Base-by-base conservation (phyloP, 2,113 vertebrate genomes). In the Eurystomus gularis region DNA sequence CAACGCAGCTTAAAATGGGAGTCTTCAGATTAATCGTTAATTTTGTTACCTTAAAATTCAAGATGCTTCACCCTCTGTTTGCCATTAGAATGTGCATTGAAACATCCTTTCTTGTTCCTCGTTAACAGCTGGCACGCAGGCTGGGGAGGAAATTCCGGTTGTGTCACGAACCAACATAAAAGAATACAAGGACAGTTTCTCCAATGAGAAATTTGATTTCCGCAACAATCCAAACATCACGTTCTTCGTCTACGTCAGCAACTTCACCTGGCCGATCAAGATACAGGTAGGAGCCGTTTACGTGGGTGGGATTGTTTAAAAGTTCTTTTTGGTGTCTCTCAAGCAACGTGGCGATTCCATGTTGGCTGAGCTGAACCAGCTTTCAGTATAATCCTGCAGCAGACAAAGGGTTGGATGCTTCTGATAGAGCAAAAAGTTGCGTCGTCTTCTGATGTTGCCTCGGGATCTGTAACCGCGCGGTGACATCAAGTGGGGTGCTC, bases 251-350 rank as follows among this genome's bases (percentile, higher is more conserved):
- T 99, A 99, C 2, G 99, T 99, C 98, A 99, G 99, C 98, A 99
- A 99, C 98, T 99, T 99, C 97, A 99, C 99, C 21, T 99, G 99
- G 99, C 99, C 99, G 8, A 99, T 99, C 77, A 99, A 99, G 98
- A 99, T 99, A 93, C 99, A 99, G 98, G 99, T 99, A 98, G 96
- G 97, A 96, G 8, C 35, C 93, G 10, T 60, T 65, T 10, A 24
- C 0, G 1, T 5, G 6, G 10, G 9, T 40, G 4, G 12, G 13
- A 49, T 62, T 44, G 10, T 37, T 69, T 35, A 11, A 28, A 91
- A 65, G 18, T 33, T 5, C 13, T 11, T n/a, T 57, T 18, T 48
- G 6, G 3, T 65, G 72, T 57, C 29, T 64, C 23, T 66, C 13
- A 35, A 70, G 54, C 39, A 0, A 2, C 13, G 39, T 26, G 82